Evolutionary conservation across 64 coral and sea anemone species (phyloP), one percentile per base, ranked within the genome.

Genomic region (Hydrozoanthus tunicans): DNA sequence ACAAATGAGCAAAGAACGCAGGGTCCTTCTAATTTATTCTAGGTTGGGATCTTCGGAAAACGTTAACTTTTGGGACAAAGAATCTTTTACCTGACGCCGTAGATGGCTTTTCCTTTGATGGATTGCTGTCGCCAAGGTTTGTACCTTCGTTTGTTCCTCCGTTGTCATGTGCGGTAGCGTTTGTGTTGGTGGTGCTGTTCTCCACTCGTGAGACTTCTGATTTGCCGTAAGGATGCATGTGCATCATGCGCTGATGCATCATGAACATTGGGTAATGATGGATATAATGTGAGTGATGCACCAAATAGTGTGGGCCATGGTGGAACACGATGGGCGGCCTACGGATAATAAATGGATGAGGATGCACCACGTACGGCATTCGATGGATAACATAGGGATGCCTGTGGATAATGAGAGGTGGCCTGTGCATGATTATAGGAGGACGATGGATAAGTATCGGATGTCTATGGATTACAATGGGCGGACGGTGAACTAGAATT

Each of bases 381-480:
- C 94, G 94, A 70, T 99, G 92, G 51, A 99, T 90, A 14, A 99
- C 61, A 81, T 94, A 89, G 9, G 94, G 79, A 80, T 94, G 97
- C 51, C 94, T 94, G 79, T 99, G 97, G 77, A 96, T 92, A 26
- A 99, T 82, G 32, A 99, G 64, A 14, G 94, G 92, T 20, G 97
- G 97, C 27, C 97, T 91, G 60, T 92, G 97, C 75, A 99, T 93
- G 14, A 99, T 94, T 56, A 99, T 91, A 15, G 97, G 97, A 11
- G 91, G 68, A 71, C 94, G 84, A 54, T 96, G 97, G 68, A 96
- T 93, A 10, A 99, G 79, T 54, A 99, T 23, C 43, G 97, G 97
- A 32, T 90, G 94, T 54, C 97, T 92, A 85, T 94, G 97, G 70
- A 99, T 99, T 86, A 99, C 93, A 20, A 99, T 99, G n/a, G 97